These are phyloP conservation scores for Mobula birostris DNA, from an alignment of 2,113 vertebrate species.

Conservation along the genomic window DNA sequence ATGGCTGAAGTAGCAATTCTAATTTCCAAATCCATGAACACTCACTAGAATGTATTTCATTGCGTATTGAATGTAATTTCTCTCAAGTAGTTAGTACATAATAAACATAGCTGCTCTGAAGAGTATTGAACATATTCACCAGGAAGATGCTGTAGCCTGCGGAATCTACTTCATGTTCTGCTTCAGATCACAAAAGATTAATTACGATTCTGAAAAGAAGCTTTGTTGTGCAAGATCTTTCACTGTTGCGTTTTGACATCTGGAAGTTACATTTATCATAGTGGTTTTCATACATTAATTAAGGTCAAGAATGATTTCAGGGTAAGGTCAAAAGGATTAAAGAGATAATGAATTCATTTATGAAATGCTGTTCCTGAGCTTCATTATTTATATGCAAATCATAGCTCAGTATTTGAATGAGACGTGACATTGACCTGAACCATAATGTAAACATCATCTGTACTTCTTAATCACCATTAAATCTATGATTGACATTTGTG, in stretches of 20 bases:
- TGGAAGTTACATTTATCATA: background rate
- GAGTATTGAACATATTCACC: background rate
- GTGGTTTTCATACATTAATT: conserved; percentile 24
- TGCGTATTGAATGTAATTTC: background rate
- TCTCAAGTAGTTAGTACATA: background rate
- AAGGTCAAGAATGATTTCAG: conserved; percentile 28
- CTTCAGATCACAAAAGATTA: conserved; percentile 16
- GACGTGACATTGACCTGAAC: background rate
- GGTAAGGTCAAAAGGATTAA: conserved; percentile 33
- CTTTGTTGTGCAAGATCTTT: conserved; percentile 15
- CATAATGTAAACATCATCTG: conserved; percentile 2
- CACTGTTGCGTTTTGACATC: background rate
- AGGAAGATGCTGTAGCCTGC: background rate
- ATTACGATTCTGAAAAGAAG: background rate
- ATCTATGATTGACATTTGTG: conserved; percentile 1
- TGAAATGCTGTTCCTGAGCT: conserved; percentile 13
- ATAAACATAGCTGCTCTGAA: background rate
- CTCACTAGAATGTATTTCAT: background rate
- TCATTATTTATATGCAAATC: conserved; percentile 35
- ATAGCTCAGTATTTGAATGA: background rate
- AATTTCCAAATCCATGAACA: background rate
- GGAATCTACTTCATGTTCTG: background rate
- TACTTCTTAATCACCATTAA: conserved; percentile 6
- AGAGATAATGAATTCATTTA: conserved; percentile 26
- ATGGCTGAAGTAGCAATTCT: background rate